phyloP scores from a whole-genome alignment of 1,140 invertebrate species.

The Zaprionus nigranus region DNA sequence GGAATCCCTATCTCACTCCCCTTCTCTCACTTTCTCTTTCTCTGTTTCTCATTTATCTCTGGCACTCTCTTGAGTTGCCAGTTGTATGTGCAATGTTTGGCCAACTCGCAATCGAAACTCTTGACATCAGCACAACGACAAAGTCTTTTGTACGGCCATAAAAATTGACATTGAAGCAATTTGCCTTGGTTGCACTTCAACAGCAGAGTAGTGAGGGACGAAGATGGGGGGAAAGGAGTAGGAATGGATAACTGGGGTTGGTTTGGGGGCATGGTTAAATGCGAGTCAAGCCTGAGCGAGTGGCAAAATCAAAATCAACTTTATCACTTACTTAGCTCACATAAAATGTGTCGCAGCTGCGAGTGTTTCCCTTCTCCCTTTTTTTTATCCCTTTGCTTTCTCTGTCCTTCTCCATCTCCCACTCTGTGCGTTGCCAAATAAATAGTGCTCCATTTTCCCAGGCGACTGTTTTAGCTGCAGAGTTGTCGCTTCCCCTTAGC shows the following conservation, averaged over 20 bases:
- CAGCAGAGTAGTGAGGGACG: not conserved
- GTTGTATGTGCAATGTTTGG: constrained; percentile 53
- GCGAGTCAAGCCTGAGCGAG: constrained; percentile 41
- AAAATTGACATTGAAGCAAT: constrained; percentile 75
- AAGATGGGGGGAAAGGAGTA: not conserved
- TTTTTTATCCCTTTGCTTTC: not conserved
- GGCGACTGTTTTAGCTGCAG: constrained; percentile 63
- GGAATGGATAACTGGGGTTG: not conserved
- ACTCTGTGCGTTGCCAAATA: constrained; percentile 49
- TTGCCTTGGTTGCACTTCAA: constrained; percentile 54
- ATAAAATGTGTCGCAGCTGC: constrained; percentile 54
- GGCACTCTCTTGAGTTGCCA: constrained; percentile 27
- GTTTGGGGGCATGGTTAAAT: constrained; percentile 12
- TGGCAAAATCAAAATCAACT: constrained; percentile 74
- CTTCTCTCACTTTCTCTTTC: not conserved
- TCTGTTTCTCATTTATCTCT: constrained; percentile 4
- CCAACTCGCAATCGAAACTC: constrained; percentile 48
- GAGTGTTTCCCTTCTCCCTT: not conserved
- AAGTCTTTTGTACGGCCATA: constrained; percentile 50
- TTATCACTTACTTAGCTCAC: constrained; percentile 75
- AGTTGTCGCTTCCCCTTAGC: constrained; percentile 29
- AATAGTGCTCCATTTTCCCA: constrained; percentile 66
- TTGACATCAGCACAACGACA: constrained; percentile 37
- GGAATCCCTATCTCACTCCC: not conserved
- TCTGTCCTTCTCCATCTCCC: not conserved